These are phyloP conservation scores for Drosophila kikkawai DNA, from an alignment of 1,140 invertebrate genomes.

Conservation along the genomic window DNA sequence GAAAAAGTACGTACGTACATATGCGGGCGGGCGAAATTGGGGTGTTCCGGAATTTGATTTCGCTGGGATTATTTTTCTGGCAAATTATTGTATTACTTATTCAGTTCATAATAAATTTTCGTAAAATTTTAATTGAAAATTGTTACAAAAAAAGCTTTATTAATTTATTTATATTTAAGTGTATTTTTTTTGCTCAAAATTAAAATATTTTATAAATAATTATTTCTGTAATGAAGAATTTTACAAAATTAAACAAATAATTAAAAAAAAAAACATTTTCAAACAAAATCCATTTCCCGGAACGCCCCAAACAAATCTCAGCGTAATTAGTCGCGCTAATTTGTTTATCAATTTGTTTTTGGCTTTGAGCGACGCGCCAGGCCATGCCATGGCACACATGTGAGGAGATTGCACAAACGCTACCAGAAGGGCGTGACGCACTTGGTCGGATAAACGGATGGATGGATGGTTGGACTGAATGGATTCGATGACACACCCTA, in stretches of 20 bases:
- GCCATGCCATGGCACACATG: constrained; percentile 9
- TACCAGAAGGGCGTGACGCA: constrained; percentile 52
- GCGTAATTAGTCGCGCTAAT: constrained; percentile 59
- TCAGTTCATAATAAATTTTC: background rate
- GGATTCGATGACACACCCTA: background rate
- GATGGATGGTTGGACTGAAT: background rate
- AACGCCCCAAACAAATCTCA: constrained; percentile 36
- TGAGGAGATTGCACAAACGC: constrained; percentile 19
- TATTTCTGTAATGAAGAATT: background rate
- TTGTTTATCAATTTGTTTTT: constrained; percentile 53
- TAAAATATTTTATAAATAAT: background rate
- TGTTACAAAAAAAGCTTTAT: background rate
- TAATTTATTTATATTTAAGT: background rate
- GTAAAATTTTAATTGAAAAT: background rate
- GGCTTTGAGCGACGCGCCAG: constrained; percentile 13
- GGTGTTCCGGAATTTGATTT: constrained; percentile 20
- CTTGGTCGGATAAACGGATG: constrained; percentile 4
- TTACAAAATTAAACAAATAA: background rate
- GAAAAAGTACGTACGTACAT: background rate
- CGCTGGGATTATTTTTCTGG: background rate
- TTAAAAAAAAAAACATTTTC: too few relatives aligned
- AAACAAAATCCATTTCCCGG: constrained; percentile 13
- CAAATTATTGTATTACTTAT: background rate
- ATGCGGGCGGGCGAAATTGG: constrained; percentile 9
- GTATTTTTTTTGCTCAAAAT: too few relatives aligned